phyloP scores from a whole-genome alignment of 1,140 invertebrate species.

The Drosophila takahashii region DNA sequence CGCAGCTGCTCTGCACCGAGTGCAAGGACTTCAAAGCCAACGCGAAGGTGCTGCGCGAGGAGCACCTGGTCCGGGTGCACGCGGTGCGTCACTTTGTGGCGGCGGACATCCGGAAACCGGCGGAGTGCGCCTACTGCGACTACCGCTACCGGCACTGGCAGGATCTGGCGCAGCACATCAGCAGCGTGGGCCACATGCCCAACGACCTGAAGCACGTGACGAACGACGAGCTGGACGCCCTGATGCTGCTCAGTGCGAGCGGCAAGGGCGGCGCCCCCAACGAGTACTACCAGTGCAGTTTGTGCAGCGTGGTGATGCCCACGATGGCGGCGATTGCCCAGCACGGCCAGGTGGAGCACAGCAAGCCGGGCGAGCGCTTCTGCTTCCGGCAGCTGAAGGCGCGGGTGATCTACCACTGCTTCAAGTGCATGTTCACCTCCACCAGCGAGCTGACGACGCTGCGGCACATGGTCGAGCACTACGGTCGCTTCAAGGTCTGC shows the following conservation, averaged over 20 bases:
- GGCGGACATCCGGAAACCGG: constrained; percentile 32
- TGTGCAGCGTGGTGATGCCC: constrained; percentile 58
- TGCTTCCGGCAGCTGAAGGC: constrained; percentile 38
- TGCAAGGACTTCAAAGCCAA: constrained; percentile 45
- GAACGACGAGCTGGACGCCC: constrained; percentile 14
- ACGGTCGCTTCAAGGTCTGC: constrained; percentile 39
- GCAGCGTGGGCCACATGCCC: constrained; percentile 19
- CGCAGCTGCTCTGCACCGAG: constrained; percentile 39
- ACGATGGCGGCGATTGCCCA: constrained; percentile 38
- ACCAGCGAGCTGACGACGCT: constrained; percentile 26
- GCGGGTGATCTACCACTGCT: constrained; percentile 51
- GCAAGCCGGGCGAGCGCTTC: constrained; percentile 24
- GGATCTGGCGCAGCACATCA: constrained; percentile 38
- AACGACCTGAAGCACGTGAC: constrained; percentile 62
- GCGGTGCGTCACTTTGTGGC: constrained; percentile 24
- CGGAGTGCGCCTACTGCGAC: constrained; percentile 57
- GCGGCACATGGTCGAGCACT: constrained; percentile 62
- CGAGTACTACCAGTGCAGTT: constrained; percentile 57
- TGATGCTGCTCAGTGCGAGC: constrained; percentile 16
- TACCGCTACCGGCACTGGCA: constrained; percentile 19
- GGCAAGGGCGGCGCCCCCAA: not conserved
- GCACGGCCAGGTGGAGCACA: constrained; percentile 45
- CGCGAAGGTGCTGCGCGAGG: constrained; percentile 41
- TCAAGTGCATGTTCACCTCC: constrained; percentile 55
- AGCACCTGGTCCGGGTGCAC: constrained; percentile 34